Evolutionary conservation across 2,797 vertebrate genomes (phyloP).

Genomic region (Platalea minor): DNA sequence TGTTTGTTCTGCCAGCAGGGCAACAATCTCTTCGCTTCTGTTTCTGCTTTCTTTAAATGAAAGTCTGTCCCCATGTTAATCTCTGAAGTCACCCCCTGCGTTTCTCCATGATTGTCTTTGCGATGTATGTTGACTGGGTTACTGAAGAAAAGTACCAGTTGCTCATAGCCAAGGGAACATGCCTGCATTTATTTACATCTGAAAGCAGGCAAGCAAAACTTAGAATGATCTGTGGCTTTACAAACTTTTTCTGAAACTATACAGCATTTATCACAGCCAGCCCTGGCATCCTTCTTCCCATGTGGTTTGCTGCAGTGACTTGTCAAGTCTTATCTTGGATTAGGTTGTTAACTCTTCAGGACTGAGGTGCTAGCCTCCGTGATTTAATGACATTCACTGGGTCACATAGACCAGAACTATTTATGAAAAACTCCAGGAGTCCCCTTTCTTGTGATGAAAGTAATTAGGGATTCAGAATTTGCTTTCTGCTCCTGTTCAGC

Average conservation of each 20-base stretch:
- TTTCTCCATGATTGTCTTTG: not conserved
- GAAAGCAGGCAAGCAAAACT: not conserved
- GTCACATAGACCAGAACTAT: not conserved
- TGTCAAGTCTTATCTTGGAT: not conserved
- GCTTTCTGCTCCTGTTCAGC: conserved; percentile 3
- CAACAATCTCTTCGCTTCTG: not conserved
- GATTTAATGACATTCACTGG: not conserved
- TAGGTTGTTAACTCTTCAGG: not conserved
- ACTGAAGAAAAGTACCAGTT: not conserved
- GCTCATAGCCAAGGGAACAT: not conserved
- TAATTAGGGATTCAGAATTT: conserved; percentile 7
- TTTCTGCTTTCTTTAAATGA: not conserved
- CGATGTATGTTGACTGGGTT: not conserved
- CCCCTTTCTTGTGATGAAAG: not conserved
- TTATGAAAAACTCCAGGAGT: not conserved
- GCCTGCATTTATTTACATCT: conserved; percentile 1
- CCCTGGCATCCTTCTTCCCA: not conserved
- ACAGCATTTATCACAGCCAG: not conserved
- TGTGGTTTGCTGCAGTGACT: not conserved
- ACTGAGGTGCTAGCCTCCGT: not conserved
- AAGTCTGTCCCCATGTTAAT: not conserved
- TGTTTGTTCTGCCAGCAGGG: not conserved
- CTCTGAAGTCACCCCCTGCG: not conserved
- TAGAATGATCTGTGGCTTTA: not conserved
- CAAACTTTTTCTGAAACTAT: not conserved